phyloP scores from a whole-genome alignment of 2,888 invertebrate genomes.

The Mamestra brassicae region DNA sequence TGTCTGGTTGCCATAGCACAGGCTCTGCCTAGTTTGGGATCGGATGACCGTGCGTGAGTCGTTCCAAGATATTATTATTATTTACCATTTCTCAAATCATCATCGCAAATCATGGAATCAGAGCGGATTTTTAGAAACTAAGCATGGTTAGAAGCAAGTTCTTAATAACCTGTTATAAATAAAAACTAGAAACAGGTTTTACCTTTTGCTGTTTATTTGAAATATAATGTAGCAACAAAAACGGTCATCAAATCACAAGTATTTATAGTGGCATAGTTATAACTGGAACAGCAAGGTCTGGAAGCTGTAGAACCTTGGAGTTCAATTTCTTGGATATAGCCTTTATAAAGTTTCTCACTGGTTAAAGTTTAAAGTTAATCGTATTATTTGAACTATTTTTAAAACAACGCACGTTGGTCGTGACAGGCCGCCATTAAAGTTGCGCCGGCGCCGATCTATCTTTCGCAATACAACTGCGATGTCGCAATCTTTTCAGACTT shows the following conservation, averaged over 20 bases:
- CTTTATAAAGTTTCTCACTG: background rate
- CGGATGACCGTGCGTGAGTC: no score
- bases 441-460: constrained; percentile 49
- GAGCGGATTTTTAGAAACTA: background rate
- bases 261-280: background rate
- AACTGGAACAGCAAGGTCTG: background rate
- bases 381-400: constrained; percentile 21
- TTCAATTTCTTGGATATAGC: background rate
- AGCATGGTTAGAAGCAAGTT: background rate
- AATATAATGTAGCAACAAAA: background rate
- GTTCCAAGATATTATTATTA: no score
- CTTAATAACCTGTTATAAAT: constrained; percentile 23
- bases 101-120: background rate
- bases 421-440: constrained; percentile 50
- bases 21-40: no score
- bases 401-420: constrained; percentile 42
- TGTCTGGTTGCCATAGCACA: no score
- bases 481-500: constrained; percentile 57
- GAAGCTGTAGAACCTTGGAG: background rate
- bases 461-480: constrained; percentile 56
- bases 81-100: no score
- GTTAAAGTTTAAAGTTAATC: background rate
- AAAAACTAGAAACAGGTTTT: constrained; percentile 28
- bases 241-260: background rate
- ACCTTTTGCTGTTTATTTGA: constrained; percentile 1